Evolutionary conservation across 2,888 invertebrate species (phyloP).

Genomic region (Oscheius sp.): DNA sequence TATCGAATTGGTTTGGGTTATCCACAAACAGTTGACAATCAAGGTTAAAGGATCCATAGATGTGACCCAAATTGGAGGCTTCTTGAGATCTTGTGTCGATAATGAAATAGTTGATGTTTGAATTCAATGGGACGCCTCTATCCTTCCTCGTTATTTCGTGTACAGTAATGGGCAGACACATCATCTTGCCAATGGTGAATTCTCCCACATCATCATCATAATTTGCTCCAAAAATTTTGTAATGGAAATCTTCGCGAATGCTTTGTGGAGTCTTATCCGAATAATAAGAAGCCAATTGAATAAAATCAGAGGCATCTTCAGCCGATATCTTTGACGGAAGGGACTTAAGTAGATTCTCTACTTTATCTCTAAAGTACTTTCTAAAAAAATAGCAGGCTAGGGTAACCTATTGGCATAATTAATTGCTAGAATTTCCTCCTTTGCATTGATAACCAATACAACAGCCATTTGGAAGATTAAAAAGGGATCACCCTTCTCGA

Average conservation of each 20-base stretch:
- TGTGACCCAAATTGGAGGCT: conserved; percentile 94
- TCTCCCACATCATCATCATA: conserved; percentile 63
- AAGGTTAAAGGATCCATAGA: conserved; percentile 95
- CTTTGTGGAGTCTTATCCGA: conserved; percentile 80
- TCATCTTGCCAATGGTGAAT: conserved; percentile 72
- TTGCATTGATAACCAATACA: conserved; percentile 92
- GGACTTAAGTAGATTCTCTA: conserved; percentile 38
- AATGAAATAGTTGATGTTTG: conserved; percentile 72
- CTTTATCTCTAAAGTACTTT: conserved; percentile 34
- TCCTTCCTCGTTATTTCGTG: conserved; percentile 84
- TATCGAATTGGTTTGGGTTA: conserved; percentile 91
- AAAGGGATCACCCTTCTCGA: conserved; percentile 83
- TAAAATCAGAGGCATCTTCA: conserved; percentile 95
- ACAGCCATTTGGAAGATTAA: conserved; percentile 92
- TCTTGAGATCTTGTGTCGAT: conserved; percentile 96
- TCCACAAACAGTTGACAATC: conserved; percentile 96
- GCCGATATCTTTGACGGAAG: conserved; percentile 80
- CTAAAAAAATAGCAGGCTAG: not conserved
- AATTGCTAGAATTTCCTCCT: conserved; percentile 69
- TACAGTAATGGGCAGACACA: conserved; percentile 94
- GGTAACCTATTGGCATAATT: conserved; percentile 27
- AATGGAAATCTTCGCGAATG: conserved; percentile 72
- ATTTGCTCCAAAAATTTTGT: conserved; percentile 73
- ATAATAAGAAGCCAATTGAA: conserved; percentile 94
- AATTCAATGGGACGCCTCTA: not conserved